Conservation (phyloP, 2,113 vertebrate genomes). For the Cervus canadensis region DNA sequence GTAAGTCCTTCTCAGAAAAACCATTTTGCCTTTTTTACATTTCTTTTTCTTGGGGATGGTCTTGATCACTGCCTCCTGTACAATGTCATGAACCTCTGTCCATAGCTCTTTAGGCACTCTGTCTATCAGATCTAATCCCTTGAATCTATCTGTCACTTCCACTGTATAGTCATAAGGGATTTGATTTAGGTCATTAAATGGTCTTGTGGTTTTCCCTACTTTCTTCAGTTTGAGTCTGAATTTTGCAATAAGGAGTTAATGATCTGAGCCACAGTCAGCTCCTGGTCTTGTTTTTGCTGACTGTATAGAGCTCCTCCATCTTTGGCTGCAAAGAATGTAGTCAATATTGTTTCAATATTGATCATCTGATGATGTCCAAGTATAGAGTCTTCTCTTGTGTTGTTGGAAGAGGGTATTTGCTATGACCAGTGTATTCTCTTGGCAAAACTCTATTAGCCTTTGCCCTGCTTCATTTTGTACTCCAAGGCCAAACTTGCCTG, state of each 20-base stretch:
- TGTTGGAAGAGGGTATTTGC: background rate
- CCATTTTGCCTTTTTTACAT: background rate
- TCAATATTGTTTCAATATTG: background rate
- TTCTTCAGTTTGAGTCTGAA: background rate
- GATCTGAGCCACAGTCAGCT: background rate
- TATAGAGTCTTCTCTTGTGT: background rate
- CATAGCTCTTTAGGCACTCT: background rate
- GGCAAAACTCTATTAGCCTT: background rate
- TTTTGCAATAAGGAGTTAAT: background rate
- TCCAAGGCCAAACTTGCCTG: background rate
- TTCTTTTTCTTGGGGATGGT: background rate
- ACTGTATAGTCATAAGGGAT: background rate
- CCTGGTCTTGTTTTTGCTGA: background rate
- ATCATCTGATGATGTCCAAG: background rate
- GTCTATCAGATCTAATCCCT: background rate
- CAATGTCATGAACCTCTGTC: background rate
- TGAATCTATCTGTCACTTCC: background rate
- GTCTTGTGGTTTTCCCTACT: background rate
- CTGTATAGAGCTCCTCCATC: background rate
- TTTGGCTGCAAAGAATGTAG: background rate
- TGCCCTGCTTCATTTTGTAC: background rate
- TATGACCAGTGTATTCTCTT: background rate
- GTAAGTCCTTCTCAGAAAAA: background rate
- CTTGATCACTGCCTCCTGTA: background rate
- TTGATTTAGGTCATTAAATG: background rate